Evolutionary conservation across 2,113 vertebrate genomes (phyloP).

Genomic region (Atractosteus spatula): DNA sequence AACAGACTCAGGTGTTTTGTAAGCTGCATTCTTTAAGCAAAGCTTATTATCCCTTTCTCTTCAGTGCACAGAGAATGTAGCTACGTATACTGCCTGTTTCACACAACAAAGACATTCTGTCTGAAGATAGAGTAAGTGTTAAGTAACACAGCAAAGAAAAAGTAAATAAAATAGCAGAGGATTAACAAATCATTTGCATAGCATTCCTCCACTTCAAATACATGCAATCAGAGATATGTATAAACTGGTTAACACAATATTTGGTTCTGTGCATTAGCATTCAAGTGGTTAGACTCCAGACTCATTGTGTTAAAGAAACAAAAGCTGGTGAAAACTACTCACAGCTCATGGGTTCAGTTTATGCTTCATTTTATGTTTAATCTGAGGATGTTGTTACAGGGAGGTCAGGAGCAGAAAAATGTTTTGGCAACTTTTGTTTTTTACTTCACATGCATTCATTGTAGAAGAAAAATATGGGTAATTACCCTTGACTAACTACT

Average conservation of each 20-base stretch:
- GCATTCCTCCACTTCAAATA: constrained; percentile 63
- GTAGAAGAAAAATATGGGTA: too few species aligned
- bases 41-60: too few species aligned
- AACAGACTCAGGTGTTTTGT: too few species aligned
- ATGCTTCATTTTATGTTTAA: too few species aligned
- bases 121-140: constrained; percentile 48
- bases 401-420: too few species aligned
- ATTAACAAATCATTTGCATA: constrained; percentile 72
- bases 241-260: constrained; percentile 33
- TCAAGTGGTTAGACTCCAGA: constrained; percentile 8
- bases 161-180: constrained; percentile 70
- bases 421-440: too few species aligned
- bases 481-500: too few species aligned
- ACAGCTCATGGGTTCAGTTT: too few species aligned
- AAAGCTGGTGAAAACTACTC: constrained; percentile 45
- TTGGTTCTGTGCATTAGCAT: constrained; percentile 50
- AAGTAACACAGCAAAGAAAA: constrained; percentile 45
- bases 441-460: too few species aligned
- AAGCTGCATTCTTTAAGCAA: too few species aligned
- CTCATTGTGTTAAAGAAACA: constrained; percentile 40
- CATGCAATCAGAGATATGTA: constrained; percentile 57
- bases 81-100: constrained; percentile 9
- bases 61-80: too few species aligned
- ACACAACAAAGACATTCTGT: constrained; percentile 32
- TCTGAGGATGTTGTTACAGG: too few species aligned